Conservation (phyloP, 2,888 invertebrate genomes). For the Corbicula japonica region DNA sequence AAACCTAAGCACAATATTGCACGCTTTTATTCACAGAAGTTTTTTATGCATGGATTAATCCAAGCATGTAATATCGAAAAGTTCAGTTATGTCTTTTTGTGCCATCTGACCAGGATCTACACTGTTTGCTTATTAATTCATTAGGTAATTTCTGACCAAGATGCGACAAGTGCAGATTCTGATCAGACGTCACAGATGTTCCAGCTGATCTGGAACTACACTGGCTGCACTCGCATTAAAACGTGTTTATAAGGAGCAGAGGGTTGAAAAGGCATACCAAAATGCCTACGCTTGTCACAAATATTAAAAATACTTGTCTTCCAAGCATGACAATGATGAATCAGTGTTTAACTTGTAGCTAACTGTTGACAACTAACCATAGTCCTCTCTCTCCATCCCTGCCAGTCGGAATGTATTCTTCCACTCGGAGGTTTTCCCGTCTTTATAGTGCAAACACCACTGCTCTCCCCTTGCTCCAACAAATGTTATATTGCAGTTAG, state of each 20-base stretch:
- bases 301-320: background rate
- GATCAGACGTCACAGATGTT: too few relatives aligned
- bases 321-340: background rate
- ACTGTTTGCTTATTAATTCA: too few relatives aligned
- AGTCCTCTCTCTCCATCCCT: slow-evolving; percentile 61
- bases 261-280: background rate
- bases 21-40: too few relatives aligned
- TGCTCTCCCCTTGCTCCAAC: slow-evolving; percentile 54
- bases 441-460: slow-evolving; percentile 48
- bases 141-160: too few relatives aligned
- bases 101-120: too few relatives aligned
- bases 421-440: slow-evolving; percentile 35
- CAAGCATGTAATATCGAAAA: too few relatives aligned
- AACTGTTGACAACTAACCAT: slow-evolving; percentile 41
- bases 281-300: background rate
- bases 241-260: background rate
- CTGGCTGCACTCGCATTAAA: too few relatives aligned
- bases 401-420: slow-evolving; percentile 51
- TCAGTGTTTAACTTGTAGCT: background rate
- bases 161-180: too few relatives aligned
- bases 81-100: too few relatives aligned
- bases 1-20: too few relatives aligned
- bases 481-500: slow-evolving; percentile 61
- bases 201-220: too few relatives aligned
- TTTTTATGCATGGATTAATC: too few relatives aligned